Evolutionary conservation across 2,113 vertebrate species (phyloP).

Genomic region (Perognathus longimembris): DNA sequence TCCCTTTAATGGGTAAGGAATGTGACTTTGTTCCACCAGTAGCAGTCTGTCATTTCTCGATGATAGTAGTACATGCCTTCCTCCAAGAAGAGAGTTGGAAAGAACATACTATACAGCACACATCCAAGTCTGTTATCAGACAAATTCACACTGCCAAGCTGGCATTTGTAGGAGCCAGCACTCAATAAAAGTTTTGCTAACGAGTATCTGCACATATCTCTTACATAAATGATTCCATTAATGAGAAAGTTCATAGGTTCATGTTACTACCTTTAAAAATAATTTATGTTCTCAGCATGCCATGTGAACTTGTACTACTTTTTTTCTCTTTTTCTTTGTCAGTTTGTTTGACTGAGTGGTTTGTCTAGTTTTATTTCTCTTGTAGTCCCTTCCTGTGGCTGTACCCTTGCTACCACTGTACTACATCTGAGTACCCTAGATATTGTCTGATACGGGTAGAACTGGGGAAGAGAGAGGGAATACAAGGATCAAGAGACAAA

Average conservation of each 20-base stretch:
- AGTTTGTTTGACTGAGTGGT: no score
- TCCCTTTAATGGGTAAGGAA: not conserved
- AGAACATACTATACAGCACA: not conserved
- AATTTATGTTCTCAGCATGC: no score
- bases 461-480: no score
- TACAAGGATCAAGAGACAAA: no score
- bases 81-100: not conserved
- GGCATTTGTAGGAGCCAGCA: not conserved
- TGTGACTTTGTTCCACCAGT: not conserved
- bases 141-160: not conserved
- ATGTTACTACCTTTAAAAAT: not conserved
- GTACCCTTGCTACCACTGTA: no score
- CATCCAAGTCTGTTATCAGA: not conserved
- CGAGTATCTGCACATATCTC: not conserved
- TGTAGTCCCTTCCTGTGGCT: no score
- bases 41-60: not conserved
- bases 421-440: no score
- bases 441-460: no score
- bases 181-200: not conserved
- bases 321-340: no score
- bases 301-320: no score
- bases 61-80: not conserved
- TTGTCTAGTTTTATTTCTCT: no score
- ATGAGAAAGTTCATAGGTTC: not conserved
- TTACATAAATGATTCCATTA: constrained; percentile 18